These are phyloP conservation scores for Elgaria multicarinata DNA, from an alignment of 2,113 vertebrate genomes.

Conservation along the genomic window DNA sequence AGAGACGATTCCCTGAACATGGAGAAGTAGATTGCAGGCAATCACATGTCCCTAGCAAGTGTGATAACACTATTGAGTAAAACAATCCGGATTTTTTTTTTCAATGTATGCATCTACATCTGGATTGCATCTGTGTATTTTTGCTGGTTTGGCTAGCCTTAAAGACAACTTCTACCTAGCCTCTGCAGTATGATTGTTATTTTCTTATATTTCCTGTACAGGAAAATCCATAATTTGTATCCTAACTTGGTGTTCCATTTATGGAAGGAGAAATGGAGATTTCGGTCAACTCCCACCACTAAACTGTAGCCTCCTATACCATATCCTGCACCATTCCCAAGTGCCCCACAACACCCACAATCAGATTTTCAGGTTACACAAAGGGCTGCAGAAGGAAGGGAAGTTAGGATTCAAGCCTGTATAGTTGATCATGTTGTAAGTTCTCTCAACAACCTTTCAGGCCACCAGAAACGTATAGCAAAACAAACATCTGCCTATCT, in stretches of 20 bases:
- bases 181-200: neutral
- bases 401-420: neutral
- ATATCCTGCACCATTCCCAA: neutral
- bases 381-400: neutral
- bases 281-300: neutral
- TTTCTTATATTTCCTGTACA: no score
- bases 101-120: neutral
- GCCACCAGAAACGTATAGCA: no score
- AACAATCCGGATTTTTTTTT: conserved; percentile 22
- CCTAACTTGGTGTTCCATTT: neutral
- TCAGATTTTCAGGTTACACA: no score
- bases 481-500: no score
- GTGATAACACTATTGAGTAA: neutral
- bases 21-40: neutral
- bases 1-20: neutral
- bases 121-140: neutral
- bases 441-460: no score
- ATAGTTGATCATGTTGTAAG: neutral
- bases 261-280: no score
- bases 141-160: neutral
- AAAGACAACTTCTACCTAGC: neutral
- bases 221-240: neutral
- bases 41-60: neutral
- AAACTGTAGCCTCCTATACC: neutral
- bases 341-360: neutral